Evolutionary conservation across 2,888 invertebrate genomes (phyloP).

Genomic region (Agrilus biguttatus): DNA sequence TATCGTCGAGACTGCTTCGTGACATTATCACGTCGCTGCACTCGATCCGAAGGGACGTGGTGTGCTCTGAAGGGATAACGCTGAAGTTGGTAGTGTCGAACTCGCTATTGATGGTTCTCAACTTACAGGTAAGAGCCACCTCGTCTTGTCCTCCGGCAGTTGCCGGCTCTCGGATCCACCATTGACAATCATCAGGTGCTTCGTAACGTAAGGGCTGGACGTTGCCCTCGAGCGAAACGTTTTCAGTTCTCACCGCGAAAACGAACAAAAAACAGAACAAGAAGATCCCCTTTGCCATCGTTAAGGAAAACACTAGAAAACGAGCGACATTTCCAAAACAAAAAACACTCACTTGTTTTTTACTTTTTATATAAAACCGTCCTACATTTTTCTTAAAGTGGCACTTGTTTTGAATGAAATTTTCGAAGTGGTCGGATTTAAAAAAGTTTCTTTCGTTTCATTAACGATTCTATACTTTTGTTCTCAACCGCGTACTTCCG

Average conservation of each 20-base stretch:
- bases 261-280: conserved; percentile 24
- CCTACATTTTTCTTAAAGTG: too few species aligned
- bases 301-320: too few species aligned
- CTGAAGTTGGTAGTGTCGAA: conserved; percentile 80
- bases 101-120: conserved; percentile 75
- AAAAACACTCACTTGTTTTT: too few species aligned
- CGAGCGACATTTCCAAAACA: too few species aligned
- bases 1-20: conserved; percentile 60
- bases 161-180: conserved; percentile 51
- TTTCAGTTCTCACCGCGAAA: conserved; percentile 3
- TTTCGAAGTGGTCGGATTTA: too few species aligned
- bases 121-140: conserved; percentile 63
- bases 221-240: conserved; percentile 12
- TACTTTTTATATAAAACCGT: too few species aligned
- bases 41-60: conserved; percentile 62
- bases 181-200: conserved; percentile 76
- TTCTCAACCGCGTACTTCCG: too few species aligned
- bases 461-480: too few species aligned
- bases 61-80: conserved; percentile 72
- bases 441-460: too few species aligned
- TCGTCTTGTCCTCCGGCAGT: conserved; percentile 43
- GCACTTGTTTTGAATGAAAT: too few species aligned
- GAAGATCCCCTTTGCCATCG: conserved; percentile 7
- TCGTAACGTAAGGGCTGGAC: conserved; percentile 47
- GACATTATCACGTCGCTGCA: conserved; percentile 70